Evolutionary conservation across 2,888 invertebrate species (phyloP).

Genomic region (Agrotis ipsilon): DNA sequence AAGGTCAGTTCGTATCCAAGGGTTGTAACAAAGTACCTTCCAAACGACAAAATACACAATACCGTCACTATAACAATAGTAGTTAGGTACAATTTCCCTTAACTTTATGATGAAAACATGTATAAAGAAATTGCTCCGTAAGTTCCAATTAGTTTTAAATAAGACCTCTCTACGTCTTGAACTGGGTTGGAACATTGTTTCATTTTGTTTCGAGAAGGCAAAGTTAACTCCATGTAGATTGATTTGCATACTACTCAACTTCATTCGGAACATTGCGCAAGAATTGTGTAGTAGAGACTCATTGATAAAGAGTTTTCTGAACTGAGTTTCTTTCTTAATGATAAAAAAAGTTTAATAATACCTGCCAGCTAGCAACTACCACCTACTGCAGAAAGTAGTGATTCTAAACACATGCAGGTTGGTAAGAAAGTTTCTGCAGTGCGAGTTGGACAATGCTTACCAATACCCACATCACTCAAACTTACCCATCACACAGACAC

Average conservation of each 20-base stretch:
- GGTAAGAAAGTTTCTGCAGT: too few species aligned
- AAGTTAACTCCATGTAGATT: slow-evolving; percentile 42
- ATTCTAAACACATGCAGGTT: too few species aligned
- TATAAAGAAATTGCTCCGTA: slow-evolving; percentile 34
- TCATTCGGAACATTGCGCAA: slow-evolving; percentile 24
- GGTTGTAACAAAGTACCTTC: slow-evolving; percentile 9
- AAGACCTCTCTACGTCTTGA: slow-evolving; percentile 35
- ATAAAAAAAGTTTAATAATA: too few species aligned
- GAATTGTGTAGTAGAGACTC: slow-evolving; percentile 24
- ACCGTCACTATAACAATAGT: slow-evolving; percentile 9
- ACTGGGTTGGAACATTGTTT: slow-evolving; percentile 43
- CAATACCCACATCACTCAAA: too few species aligned
- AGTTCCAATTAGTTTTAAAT: slow-evolving; percentile 53
- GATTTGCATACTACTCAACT: slow-evolving; percentile 58
- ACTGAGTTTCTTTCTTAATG: not conserved
- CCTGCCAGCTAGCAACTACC: too few species aligned
- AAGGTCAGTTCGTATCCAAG: slow-evolving; percentile 17
- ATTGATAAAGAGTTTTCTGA: slow-evolving; percentile 4
- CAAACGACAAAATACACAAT: slow-evolving; percentile 24
- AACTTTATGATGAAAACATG: not conserved
- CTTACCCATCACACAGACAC: too few species aligned
- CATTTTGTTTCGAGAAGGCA: slow-evolving; percentile 36
- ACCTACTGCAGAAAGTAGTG: too few species aligned
- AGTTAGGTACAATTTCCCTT: not conserved
- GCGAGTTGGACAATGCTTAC: too few species aligned